Evolutionary conservation across 2,113 vertebrate species (phyloP), one percentile per base, ranked within the genome.

Genomic region (Pelecanoides urinatrix): DNA sequence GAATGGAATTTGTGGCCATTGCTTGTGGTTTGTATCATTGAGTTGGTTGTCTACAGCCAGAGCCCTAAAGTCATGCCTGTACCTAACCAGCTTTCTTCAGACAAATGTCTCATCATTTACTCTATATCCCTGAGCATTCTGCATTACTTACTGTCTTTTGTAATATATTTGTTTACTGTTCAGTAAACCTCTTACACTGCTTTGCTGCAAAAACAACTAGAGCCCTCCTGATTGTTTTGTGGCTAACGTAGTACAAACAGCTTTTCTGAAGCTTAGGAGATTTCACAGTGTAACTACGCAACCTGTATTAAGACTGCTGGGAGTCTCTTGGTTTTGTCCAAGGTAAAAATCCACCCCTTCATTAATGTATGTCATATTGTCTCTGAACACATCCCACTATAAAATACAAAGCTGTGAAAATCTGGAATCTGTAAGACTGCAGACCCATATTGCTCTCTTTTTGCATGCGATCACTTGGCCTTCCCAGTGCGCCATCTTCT

Each of bases 111-210:
- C 74, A 61, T 79, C 25, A 45, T 78, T 94, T 86, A 34, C 76
- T 58, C 75, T 50, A 34, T 68, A 50, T 56, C 72, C 50, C 56
- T 79, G 58, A 89, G 76, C 52, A 82, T 73, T 70, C 67, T 85
- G 59, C 50, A 61, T 76, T 61, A 75, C 67, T 88, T 82, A 85
- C 61, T 86, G 84, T 83, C 77, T 91, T 84, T 73, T 32, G 49
- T 77, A 96, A 91, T 55, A 4, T 40, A 74, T 91, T 92, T 81
- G 85, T 93, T 92, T 81, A 82, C 89, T 85, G 20, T 26, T 66
- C 73, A 92, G 55, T 49, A 94, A 92, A 90, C 29, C 27, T 75
- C 63, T 89, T 66, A 19, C 68, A 32, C 44, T 34, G 62, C 45
- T 81, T 83, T 82, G 47, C 84, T 80, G 58, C 15, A 88, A 73